Evolutionary conservation across 53 echinoderm and acorn worm species (phyloP).

Genomic region (Hippasteria phrygiana): DNA sequence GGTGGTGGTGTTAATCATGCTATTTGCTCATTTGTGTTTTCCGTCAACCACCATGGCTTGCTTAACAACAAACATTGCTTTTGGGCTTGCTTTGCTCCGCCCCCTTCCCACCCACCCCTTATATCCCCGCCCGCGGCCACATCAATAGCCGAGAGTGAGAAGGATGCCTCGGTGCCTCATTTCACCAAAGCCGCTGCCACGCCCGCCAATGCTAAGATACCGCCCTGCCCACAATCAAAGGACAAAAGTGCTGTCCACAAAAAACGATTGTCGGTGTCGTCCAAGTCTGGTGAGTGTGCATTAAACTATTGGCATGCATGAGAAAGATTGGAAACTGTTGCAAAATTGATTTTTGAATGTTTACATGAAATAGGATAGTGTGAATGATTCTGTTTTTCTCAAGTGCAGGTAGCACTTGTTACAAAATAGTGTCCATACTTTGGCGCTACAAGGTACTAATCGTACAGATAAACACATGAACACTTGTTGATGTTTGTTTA

Average conservation of each 20-base stretch:
- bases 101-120: neutral
- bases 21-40: neutral
- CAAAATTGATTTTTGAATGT: too few relatives aligned
- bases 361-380: too few relatives aligned
- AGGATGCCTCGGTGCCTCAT: conserved; percentile 39
- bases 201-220: conserved; percentile 78
- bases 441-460: too few relatives aligned
- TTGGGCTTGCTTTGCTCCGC: conserved; percentile 39
- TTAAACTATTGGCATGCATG: neutral
- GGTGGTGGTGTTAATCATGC: too few relatives aligned
- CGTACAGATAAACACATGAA: too few relatives aligned
- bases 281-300: conserved; percentile 84
- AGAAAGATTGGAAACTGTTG: neutral
- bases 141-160: conserved; percentile 68
- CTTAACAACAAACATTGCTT: conserved; percentile 25
- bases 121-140: conserved; percentile 38
- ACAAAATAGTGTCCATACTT: too few relatives aligned
- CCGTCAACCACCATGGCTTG: neutral
- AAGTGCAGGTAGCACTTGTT: too few relatives aligned
- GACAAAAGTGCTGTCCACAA: conserved; percentile 62
- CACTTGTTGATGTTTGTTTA: too few relatives aligned
- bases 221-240: conserved; percentile 72
- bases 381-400: too few relatives aligned
- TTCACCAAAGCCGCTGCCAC: conserved; percentile 88
- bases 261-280: conserved; percentile 88